A percentile compares a stretch with the other conserved stretches of the same genome.
Evolutionary conservation across 2,797 vertebrate species (phyloP).

Genomic region (Sebastes vulpes): DNA sequence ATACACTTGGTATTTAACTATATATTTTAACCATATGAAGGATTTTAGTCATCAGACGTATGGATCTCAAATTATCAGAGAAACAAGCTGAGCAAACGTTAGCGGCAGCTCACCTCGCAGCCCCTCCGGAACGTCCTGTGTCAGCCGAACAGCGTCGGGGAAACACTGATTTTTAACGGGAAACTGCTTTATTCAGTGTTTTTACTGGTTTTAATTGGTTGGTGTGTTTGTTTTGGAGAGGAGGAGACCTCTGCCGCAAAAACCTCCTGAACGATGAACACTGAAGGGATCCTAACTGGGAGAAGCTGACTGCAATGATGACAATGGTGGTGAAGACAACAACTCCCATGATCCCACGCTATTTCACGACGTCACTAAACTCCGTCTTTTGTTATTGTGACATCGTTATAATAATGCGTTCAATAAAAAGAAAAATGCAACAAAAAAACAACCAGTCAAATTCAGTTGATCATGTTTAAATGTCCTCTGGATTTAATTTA

Average conservation of each 20-base stretch:
- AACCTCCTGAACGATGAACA: background rate
- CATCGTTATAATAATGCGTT: no score
- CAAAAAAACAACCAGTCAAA: background rate
- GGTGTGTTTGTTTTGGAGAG: no score
- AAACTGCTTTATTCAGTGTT: background rate
- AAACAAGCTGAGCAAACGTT: background rate
- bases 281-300: background rate
- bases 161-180: background rate
- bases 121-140: no score
- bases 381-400: background rate
- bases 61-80: background rate
- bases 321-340: background rate
- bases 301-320: background rate
- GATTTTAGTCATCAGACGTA: background rate
- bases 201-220: background rate
- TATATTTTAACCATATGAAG: background rate
- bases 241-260: background rate
- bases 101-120: no score
- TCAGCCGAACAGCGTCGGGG: no score
- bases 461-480: background rate
- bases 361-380: background rate
- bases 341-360: background rate
- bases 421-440: no score
- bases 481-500: background rate
- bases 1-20: background rate